Base-by-base conservation (phyloP, 2,888 invertebrate genomes). In the Zeuzera pyrina region DNA sequence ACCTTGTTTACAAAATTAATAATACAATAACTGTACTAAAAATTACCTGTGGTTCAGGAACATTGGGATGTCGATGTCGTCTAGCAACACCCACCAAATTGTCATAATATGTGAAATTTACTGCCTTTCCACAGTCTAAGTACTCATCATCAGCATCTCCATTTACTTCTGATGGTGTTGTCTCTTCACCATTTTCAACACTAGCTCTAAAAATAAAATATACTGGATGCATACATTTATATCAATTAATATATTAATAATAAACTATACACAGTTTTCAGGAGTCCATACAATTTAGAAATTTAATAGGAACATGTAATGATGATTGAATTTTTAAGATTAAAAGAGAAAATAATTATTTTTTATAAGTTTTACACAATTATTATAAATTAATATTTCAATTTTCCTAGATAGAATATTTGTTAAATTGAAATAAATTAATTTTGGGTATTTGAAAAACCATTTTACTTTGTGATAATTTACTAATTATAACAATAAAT, bases 91-190 rank as follows among this genome's bases (percentile, higher is more conserved):
- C 95, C 31, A 92, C 89, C 38, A 95, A 79, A 67, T 93, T 93
- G 68, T 95, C 95, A 71, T 94, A 95, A 64, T 92, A 92, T 3
- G 95, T 95, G 61, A 90, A 92, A 73, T 95, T 94, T 1, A 92
- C 93, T 33, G 92, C 89, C 73, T 92, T 92, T 2, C 93, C 93
- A 70, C 94, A 94, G 58, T 93, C 92, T 50, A 93, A 79, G 42
- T 87, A 85, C 54, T 91, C 89, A 52, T 90, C 89, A 29, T 86
- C 87, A 12, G 57, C 49, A 41, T 81, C 78, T 26, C 63, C 60
- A 47, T 64, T 76, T 4, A 56, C 42, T 40, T 81, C 79, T 21
- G 69, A 36, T 35, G 61, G 49, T 29, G 64, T 49, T 13, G 47
- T 47, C 27, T 73, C 77, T 36, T 78, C 77, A 45, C 52, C 56